Evolutionary conservation across 2,113 vertebrate species (phyloP).

Genomic region (Empidonax traillii): DNA sequence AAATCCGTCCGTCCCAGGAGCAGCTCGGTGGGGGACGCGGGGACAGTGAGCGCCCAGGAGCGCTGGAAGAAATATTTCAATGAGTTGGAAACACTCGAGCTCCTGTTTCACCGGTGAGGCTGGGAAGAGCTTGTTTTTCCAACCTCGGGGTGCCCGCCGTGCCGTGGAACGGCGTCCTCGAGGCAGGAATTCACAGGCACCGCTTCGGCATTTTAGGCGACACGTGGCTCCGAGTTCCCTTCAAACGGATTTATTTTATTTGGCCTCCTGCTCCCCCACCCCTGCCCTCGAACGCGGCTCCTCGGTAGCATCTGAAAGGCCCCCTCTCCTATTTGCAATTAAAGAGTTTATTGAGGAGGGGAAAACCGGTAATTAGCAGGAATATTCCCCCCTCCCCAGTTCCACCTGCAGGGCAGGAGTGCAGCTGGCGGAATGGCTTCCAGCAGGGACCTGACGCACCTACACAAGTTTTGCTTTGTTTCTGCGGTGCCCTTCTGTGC

Average conservation of each 20-base stretch:
- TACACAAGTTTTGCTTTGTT: not conserved
- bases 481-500: not conserved
- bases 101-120: not conserved
- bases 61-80: not conserved
- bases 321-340: conserved; percentile 45
- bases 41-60: not conserved
- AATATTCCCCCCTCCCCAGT: not conserved
- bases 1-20: not conserved
- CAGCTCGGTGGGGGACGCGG: not conserved
- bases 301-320: conserved; percentile 30
- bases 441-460: conserved; percentile 38
- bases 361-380: conserved; percentile 52
- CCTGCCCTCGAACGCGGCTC: not conserved
- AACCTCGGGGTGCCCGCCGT: not conserved
- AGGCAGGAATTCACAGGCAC: conserved; percentile 15
- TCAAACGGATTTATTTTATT: conserved; percentile 22
- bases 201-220: conserved; percentile 14
- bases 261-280: conserved; percentile 5
- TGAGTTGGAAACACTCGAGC: not conserved
- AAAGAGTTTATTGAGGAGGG: conserved; percentile 56
- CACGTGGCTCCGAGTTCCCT: conserved; percentile 33
- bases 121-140: not conserved
- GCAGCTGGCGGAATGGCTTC: conserved; percentile 50
- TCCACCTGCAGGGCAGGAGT: conserved; percentile 59
- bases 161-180: not conserved